phyloP scores from a whole-genome alignment of 1,140 invertebrate genomes.

The Drosophila dunni region DNA sequence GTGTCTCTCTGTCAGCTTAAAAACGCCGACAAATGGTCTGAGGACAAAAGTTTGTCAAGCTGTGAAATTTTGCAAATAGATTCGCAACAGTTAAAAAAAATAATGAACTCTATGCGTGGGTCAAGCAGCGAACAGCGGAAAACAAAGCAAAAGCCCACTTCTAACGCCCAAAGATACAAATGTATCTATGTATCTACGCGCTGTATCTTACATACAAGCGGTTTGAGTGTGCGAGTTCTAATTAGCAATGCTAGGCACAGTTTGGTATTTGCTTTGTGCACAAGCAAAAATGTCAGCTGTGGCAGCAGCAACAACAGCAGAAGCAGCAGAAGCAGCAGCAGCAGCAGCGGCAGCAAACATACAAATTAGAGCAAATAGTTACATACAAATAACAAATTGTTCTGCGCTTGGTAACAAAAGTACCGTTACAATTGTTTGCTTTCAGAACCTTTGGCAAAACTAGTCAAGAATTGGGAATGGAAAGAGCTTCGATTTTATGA shows the following conservation, averaged over 20 bases:
- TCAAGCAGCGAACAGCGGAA: slow-evolving; percentile 28
- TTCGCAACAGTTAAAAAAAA: slow-evolving; percentile 58
- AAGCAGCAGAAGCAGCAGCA: no score
- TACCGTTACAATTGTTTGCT: slow-evolving; percentile 65
- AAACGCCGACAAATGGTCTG: slow-evolving; percentile 57
- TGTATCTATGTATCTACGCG: slow-evolving; percentile 28
- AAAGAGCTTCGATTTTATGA: slow-evolving; percentile 74
- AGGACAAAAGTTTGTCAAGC: slow-evolving; percentile 51
- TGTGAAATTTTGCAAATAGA: slow-evolving; percentile 70
- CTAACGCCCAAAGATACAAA: slow-evolving; percentile 45
- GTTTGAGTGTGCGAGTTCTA: slow-evolving; percentile 62
- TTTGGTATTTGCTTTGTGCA: slow-evolving; percentile 77
- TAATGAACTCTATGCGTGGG: slow-evolving; percentile 54
- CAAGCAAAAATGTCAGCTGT: slow-evolving; percentile 79
- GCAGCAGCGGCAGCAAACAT: slow-evolving; percentile 40
- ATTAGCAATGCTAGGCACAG: slow-evolving; percentile 78
- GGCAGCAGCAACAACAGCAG: slow-evolving; percentile 11
- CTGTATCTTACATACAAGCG: background rate
- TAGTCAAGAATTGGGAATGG: slow-evolving; percentile 46
- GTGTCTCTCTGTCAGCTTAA: slow-evolving; percentile 69
- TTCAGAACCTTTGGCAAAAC: slow-evolving; percentile 37
- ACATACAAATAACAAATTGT: slow-evolving; percentile 75
- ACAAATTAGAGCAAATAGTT: slow-evolving; percentile 78
- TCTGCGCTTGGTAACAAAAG: slow-evolving; percentile 75
- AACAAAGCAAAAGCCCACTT: slow-evolving; percentile 29